These are phyloP conservation scores for Menidia beryllina DNA, from an alignment of 2,113 vertebrate species.

Conservation along the genomic window DNA sequence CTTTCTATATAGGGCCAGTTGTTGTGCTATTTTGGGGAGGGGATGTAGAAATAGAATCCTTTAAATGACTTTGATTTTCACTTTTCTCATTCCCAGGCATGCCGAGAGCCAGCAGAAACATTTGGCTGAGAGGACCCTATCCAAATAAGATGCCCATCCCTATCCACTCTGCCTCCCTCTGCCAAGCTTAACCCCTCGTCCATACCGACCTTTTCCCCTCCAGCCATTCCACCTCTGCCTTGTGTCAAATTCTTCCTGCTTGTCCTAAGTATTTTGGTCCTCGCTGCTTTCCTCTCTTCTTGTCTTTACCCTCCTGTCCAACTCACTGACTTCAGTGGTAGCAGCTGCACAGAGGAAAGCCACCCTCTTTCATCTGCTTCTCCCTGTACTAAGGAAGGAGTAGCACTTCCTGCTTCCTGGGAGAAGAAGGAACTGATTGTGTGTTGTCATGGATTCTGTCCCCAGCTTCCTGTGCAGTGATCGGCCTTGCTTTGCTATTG, in stretches of 20 bases:
- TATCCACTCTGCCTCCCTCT: slow-evolving; percentile 20
- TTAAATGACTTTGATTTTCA: background rate
- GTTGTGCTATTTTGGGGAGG: background rate
- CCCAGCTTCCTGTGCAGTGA: slow-evolving; percentile 95
- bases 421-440: slow-evolving; percentile 82
- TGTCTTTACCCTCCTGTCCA: slow-evolving; percentile 11
- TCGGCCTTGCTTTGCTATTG: slow-evolving; percentile 93
- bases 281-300: slow-evolving; percentile 23
- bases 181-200: slow-evolving; percentile 47
- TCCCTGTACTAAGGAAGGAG: slow-evolving; percentile 77
- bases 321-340: slow-evolving; percentile 56
- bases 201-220: slow-evolving; percentile 37
- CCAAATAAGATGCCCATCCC: slow-evolving; percentile 85
- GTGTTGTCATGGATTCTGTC: slow-evolving; percentile 90
- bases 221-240: slow-evolving; percentile 41
- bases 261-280: slow-evolving; percentile 60
- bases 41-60: background rate
- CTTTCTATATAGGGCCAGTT: background rate
- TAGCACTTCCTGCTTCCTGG: slow-evolving; percentile 76
- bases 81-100: slow-evolving; percentile 83
- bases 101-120: slow-evolving; percentile 99
- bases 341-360: slow-evolving; percentile 72
- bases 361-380: slow-evolving; percentile 84
- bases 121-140: slow-evolving; percentile 95
- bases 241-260: slow-evolving; percentile 40